Base-by-base conservation (phyloP, 2,797 vertebrate genomes). In the Cuniculus paca region DNA sequence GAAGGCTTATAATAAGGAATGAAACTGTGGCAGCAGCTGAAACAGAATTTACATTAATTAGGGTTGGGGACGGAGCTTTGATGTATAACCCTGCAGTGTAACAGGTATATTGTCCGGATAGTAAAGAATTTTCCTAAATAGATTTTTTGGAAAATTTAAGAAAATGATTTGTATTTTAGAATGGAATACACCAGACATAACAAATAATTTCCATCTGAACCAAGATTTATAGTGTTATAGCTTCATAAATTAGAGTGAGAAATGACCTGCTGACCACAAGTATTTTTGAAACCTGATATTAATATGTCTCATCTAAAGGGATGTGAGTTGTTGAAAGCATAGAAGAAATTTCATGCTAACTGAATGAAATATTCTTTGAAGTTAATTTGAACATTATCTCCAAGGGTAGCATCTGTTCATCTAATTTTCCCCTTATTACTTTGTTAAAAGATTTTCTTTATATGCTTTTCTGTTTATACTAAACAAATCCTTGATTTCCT, bases 321-420 rank as follows among this genome's bases (percentile, higher is more conserved):
- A 96, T 58, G 89, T 61, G 54, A 75, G 34, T 87, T 91, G 4
- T 84, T 1, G 80, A 95, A 94, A 84, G 26, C 3, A 16, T 77
- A 42, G 45, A 92, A 68, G 50, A 79, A 81, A 80, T 72, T 45
- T 54, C 8, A 72, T 42, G 39, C 28, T 54, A 42, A 88, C 60
- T 58, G 39, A 74, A 85, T 60, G 10, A 79, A 20, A 63, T 58
- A 65, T 13, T 58, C 26, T 91, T 83, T 70, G 24, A 87, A 90
- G 60, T 91, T 60, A 61, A 31, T 93, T 95, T 54, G 85, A 42
- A 80, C 24, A 24, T 34, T 72, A 6, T 54, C 79, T 65, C 60
- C 24, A 77, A 54, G 14, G 17, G 36, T 89, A 26, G 8, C 24
- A 88, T 19, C 22, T 88, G 6, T 83, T 91, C 31, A 22, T 0